Percentiles rank a stretch among this genome's conserved stretches.
Conservation (phyloP, 2,888 invertebrate genomes). For the Lepidocyrtoides sp. region DNA sequence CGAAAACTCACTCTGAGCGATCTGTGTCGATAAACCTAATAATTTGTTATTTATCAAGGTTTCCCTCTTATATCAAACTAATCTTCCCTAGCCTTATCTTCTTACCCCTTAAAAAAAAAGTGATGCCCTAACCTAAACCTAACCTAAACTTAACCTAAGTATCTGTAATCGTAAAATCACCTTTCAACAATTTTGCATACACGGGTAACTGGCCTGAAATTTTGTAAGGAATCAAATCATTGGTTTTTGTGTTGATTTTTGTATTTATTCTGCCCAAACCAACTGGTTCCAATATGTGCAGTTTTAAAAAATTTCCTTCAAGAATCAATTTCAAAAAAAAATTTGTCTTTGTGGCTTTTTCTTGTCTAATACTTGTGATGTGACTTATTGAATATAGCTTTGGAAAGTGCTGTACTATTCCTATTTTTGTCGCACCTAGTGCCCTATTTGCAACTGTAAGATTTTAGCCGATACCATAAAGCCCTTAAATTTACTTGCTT, state of each 20-base stretch:
- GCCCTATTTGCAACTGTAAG: not conserved
- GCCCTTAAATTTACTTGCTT: not conserved
- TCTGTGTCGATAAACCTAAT: slow-evolving; percentile 13
- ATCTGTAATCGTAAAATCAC: not conserved
- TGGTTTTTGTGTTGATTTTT: not conserved
- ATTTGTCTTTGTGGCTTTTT: slow-evolving; percentile 52
- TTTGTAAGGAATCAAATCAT: slow-evolving; percentile 13
- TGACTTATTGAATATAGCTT: slow-evolving; percentile 38
- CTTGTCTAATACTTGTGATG: slow-evolving; percentile 6
- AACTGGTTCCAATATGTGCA: not conserved
- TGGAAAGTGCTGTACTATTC: slow-evolving; percentile 44
- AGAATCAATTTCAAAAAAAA: not conserved
- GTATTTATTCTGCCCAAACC: not conserved
- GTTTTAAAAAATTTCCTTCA: not conserved
- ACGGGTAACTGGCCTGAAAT: slow-evolving; percentile 44
- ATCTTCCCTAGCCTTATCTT: not conserved
- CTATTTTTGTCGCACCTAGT: slow-evolving; percentile 21
- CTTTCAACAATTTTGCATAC: not conserved
- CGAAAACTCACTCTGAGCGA: slow-evolving; percentile 21
- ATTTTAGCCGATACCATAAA: slow-evolving; percentile 5
- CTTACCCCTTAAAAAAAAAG: slow-evolving; percentile 19
- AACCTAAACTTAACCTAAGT: not conserved
- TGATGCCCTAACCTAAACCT: slow-evolving; percentile 27
- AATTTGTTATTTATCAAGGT: not conserved
- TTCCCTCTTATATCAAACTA: not conserved